phyloP scores from a whole-genome alignment of 2,113 vertebrate genomes.

The Entomyzon cyanotis region DNA sequence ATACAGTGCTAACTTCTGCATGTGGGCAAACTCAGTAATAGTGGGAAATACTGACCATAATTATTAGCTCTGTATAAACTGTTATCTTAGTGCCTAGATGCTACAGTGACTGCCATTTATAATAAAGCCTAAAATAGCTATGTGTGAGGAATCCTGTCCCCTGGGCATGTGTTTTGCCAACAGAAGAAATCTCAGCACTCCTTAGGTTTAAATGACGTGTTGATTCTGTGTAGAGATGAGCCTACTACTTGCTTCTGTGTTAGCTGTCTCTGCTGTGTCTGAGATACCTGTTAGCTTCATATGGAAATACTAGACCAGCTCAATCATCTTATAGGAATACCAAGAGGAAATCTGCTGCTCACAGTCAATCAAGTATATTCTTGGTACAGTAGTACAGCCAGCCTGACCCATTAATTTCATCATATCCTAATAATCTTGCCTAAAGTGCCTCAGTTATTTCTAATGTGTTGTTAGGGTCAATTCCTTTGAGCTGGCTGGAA shows the following conservation, averaged over 20 bases:
- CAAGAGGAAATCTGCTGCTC: background rate
- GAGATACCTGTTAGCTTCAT: background rate
- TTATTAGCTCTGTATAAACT: conserved; percentile 18
- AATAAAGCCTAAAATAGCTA: background rate
- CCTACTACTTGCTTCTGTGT: background rate
- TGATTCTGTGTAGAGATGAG: background rate
- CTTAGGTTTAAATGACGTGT: background rate
- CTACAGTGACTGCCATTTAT: conserved; percentile 61
- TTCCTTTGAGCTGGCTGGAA: background rate
- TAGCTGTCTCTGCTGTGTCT: background rate
- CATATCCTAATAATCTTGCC: background rate
- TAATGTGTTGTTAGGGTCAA: background rate
- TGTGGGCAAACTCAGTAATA: background rate
- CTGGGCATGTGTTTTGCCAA: background rate
- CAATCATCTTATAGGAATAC: background rate
- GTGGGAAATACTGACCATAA: background rate
- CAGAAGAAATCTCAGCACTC: background rate
- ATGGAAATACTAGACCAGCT: background rate
- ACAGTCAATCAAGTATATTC: background rate
- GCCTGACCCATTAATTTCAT: background rate
- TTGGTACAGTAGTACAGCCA: background rate
- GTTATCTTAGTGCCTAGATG: conserved; percentile 55
- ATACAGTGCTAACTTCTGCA: background rate
- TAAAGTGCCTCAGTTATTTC: conserved; percentile 61
- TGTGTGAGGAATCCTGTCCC: background rate